These are phyloP conservation scores for Sacculina carcini DNA, from an alignment of 2,888 invertebrate genomes.

Conservation along the genomic window DNA sequence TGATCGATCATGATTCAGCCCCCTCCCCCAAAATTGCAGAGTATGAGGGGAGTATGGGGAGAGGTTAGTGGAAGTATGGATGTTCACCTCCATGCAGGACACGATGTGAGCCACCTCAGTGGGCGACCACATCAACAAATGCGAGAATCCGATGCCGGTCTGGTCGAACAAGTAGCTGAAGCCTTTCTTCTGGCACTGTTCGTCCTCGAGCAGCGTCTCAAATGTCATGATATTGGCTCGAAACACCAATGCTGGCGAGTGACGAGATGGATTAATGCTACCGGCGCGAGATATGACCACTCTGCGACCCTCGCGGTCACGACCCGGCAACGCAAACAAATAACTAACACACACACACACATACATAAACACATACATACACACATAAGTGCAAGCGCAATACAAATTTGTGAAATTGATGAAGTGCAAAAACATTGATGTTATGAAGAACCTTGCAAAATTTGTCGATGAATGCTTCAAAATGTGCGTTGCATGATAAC, in stretches of 20 bases:
- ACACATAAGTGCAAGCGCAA: too few species aligned
- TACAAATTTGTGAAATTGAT: too few species aligned
- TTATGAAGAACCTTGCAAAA: too few species aligned
- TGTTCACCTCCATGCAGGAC: constrained; percentile 15
- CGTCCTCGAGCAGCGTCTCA: constrained; percentile 52
- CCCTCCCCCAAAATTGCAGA: background rate
- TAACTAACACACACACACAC: too few species aligned
- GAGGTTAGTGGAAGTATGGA: too few species aligned
- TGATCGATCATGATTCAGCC: background rate
- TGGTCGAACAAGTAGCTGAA: constrained; percentile 47
- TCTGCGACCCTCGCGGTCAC: constrained; percentile 42
- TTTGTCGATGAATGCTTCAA: too few species aligned
- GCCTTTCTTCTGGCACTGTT: constrained; percentile 49
- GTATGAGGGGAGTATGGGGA: background rate
- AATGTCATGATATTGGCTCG: constrained; percentile 46
- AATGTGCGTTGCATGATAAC: too few species aligned
- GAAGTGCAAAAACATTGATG: too few species aligned
- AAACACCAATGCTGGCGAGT: constrained; percentile 48
- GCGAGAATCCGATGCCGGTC: constrained; percentile 41
- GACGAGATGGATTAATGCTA: constrained; percentile 48
- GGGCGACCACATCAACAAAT: constrained; percentile 46
- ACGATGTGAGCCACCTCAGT: constrained; percentile 26
- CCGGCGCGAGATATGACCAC: constrained; percentile 25
- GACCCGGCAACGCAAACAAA: constrained; percentile 46
- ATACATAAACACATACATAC: too few species aligned